Percentiles rank a stretch among this genome's conserved stretches.
phyloP scores from a whole-genome alignment of 2,797 vertebrate genomes.

The Oreochromis grahami region DNA sequence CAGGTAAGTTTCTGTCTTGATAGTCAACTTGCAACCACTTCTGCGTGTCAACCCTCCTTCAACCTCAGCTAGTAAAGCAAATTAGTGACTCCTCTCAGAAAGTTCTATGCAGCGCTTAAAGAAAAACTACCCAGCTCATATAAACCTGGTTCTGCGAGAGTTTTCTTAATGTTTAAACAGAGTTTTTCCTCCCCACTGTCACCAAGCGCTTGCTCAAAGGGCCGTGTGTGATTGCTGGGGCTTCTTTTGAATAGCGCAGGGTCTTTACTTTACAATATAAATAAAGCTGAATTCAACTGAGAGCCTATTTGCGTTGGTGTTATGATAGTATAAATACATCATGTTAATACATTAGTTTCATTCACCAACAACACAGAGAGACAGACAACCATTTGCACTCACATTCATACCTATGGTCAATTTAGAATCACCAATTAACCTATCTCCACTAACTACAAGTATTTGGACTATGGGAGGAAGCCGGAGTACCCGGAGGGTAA shows the following conservation, averaged over 20 bases:
- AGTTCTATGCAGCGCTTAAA: neutral
- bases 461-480: neutral
- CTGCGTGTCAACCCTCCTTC: neutral
- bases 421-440: neutral
- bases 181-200: neutral
- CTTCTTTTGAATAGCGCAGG: neutral
- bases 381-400: no score
- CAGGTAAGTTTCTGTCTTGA: neutral
- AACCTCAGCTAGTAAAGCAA: neutral
- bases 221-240: neutral
- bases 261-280: neutral
- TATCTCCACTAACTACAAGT: neutral
- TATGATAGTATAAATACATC: neutral
- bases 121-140: neutral
- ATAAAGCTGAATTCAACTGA: no score
- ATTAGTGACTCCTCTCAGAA: neutral
- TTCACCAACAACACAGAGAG: neutral
- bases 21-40: neutral
- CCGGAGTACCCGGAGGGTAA: rapidly evolving
- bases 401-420: no score
- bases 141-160: neutral
- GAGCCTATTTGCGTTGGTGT: no score
- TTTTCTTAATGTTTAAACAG: neutral
- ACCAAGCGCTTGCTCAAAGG: neutral
- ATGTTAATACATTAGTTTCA: neutral